phyloP scores from a whole-genome alignment of 2,797 vertebrate genomes.

The Megalops cyprinoides region DNA sequence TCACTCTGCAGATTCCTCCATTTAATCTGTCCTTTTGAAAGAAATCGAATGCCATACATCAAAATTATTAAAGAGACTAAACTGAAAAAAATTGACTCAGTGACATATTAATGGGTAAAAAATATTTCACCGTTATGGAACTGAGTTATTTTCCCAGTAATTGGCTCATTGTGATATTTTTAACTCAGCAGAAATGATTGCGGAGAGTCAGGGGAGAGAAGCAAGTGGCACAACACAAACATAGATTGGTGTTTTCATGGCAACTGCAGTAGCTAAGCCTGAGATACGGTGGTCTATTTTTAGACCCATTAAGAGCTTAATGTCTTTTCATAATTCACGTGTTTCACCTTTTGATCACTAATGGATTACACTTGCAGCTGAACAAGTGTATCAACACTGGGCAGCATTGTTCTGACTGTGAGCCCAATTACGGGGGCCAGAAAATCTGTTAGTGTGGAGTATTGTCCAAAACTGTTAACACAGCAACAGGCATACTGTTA shows the following conservation, averaged over 20 bases:
- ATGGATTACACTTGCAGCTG: constrained; percentile 45
- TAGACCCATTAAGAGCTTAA: constrained; percentile 53
- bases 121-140: not conserved
- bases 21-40: not conserved
- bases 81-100: not conserved
- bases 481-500: constrained; percentile 36
- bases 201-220: not conserved
- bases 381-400: constrained; percentile 43
- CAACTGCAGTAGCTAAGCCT: constrained; percentile 47
- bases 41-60: not conserved
- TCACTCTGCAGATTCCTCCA: not conserved
- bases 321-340: constrained; percentile 53
- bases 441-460: constrained; percentile 49
- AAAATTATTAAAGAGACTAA: not conserved
- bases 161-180: constrained; percentile 39
- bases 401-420: constrained; percentile 50
- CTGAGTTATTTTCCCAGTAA: not conserved
- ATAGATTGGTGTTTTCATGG: constrained; percentile 54
- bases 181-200: constrained; percentile 29
- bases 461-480: constrained; percentile 31
- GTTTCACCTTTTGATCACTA: constrained; percentile 55
- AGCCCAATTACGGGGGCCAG: constrained; percentile 45
- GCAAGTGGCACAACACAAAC: constrained; percentile 23
- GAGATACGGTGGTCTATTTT: constrained; percentile 51
- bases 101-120: not conserved